Evolutionary conservation across 2,888 invertebrate species (phyloP).

Genomic region (Ctena decussata): DNA sequence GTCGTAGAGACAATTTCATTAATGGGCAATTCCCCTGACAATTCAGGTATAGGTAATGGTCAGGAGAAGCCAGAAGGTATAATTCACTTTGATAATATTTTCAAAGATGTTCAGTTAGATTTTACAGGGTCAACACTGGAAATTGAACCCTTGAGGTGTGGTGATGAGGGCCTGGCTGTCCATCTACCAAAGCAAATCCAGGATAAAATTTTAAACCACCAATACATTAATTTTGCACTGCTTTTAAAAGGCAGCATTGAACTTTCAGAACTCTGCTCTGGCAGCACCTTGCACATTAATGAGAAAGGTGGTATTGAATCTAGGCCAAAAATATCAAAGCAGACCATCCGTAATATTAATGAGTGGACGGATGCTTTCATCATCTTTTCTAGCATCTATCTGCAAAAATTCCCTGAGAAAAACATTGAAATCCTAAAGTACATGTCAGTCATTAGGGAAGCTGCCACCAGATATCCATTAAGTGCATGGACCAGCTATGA

Average conservation of each 20-base stretch:
- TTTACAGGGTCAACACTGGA: background rate
- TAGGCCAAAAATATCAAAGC: too few relatives aligned
- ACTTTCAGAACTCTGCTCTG: background rate
- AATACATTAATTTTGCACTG: constrained; percentile 7
- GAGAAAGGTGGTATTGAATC: too few relatives aligned
- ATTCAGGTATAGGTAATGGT: background rate
- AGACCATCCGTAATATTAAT: too few relatives aligned
- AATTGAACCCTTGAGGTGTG: constrained; percentile 15
- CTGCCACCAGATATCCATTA: too few relatives aligned
- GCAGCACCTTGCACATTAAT: too few relatives aligned
- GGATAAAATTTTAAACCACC: background rate
- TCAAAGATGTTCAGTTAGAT: background rate
- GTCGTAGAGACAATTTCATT: background rate
- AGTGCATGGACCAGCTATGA: too few relatives aligned
- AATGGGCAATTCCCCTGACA: background rate
- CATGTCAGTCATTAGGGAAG: too few relatives aligned
- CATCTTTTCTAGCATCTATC: too few relatives aligned
- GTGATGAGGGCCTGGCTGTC: background rate
- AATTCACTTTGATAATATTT: constrained; percentile 14
- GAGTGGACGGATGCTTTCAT: too few relatives aligned
- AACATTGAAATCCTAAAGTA: too few relatives aligned
- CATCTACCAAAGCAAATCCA: constrained; percentile 10
- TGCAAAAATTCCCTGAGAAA: too few relatives aligned
- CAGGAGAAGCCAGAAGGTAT: constrained; percentile 9
- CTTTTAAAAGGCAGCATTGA: constrained; percentile 1